A percentile compares a stretch with the other conserved stretches of the same genome.
Conservation (phyloP, 2,888 invertebrate genomes). For the Lacanobia wlatinum region DNA sequence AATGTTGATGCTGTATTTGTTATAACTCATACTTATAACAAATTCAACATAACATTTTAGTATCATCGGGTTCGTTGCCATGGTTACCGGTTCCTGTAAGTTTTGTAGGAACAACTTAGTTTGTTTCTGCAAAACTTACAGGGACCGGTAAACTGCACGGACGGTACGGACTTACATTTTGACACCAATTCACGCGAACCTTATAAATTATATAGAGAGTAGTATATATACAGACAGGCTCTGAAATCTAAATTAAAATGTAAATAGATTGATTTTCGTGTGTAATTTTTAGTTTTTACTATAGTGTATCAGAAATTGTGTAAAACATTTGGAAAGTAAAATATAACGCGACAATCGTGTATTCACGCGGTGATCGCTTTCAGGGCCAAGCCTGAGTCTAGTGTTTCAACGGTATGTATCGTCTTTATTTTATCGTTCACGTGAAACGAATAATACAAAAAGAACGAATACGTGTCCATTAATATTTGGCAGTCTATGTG, state of each 20-base stretch:
- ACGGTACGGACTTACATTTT: background rate
- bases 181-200: background rate
- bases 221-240: constrained; percentile 13
- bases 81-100: background rate
- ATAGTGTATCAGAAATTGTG: background rate
- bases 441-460: no score
- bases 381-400: background rate
- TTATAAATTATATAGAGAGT: constrained; percentile 1
- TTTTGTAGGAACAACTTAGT: background rate
- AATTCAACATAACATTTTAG: background rate
- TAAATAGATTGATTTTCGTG: constrained; percentile 34
- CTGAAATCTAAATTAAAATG: constrained; percentile 21
- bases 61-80: background rate
- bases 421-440: no score
- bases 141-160: no score
- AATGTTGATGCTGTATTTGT: no score
- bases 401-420: no score
- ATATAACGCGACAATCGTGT: background rate
- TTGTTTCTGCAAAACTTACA: no score
- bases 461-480: no score
- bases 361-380: background rate
- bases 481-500: no score
- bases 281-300: constrained; percentile 7
- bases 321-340: background rate
- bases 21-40: no score